These are phyloP conservation scores for Pseudopipra pipra DNA, from an alignment of 2,113 vertebrate genomes.

Conservation along the genomic window DNA sequence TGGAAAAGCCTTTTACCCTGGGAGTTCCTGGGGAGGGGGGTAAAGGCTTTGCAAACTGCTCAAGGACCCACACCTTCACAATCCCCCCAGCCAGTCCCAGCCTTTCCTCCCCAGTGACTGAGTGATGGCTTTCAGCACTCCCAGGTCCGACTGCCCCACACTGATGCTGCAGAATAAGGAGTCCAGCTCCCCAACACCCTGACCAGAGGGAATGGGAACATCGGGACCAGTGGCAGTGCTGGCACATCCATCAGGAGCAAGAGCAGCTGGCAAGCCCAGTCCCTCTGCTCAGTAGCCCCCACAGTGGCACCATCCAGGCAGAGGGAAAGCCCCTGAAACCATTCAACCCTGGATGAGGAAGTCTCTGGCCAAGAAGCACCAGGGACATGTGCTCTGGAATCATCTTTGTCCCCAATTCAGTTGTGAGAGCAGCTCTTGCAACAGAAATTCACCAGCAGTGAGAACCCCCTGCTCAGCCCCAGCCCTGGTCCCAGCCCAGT, in stretches of 20 bases:
- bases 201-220: neutral
- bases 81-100: accelerated
- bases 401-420: neutral
- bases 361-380: neutral
- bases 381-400: accelerated
- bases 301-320: neutral
- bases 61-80: neutral
- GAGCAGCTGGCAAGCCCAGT: accelerated
- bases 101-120: neutral
- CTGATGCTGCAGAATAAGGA: neutral
- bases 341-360: neutral
- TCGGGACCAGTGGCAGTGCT: accelerated
- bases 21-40: too few relatives aligned
- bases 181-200: neutral
- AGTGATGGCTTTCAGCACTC: neutral
- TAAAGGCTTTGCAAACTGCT: neutral
- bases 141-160: neutral
- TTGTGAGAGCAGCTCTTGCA: accelerated
- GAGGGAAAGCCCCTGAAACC: neutral
- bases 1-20: neutral
- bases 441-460: neutral
- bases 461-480: neutral
- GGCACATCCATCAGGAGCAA: accelerated
- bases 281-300: neutral
- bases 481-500: neutral